A percentile compares a stretch with the other conserved stretches of the same genome.
These are phyloP conservation scores for Pristionchus mayeri DNA, from an alignment of 2,888 invertebrate genomes.

Conservation along the genomic window DNA sequence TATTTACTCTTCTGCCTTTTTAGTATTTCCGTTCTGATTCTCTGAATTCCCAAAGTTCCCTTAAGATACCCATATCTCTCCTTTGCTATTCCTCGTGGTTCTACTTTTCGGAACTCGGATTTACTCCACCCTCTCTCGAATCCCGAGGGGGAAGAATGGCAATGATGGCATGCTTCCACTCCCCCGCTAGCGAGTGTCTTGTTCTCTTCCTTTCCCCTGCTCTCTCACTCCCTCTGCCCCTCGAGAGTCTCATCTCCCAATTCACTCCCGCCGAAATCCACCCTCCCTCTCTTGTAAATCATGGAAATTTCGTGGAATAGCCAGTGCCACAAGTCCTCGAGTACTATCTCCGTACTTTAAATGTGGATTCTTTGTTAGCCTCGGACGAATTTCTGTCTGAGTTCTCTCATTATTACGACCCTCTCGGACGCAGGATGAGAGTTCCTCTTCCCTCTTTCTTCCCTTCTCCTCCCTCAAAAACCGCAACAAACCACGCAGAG, in stretches of 20 bases:
- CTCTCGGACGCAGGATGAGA: too few relatives aligned
- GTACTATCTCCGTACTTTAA: too few relatives aligned
- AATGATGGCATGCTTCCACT: conserved; percentile 13
- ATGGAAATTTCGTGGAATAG: too few relatives aligned
- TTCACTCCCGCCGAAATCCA: background rate
- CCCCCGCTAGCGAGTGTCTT: background rate
- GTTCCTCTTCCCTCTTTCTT: too few relatives aligned
- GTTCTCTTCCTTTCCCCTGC: background rate
- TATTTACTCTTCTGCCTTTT: background rate
- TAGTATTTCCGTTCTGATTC: too few relatives aligned
- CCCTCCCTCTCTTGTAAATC: conserved; percentile 5
- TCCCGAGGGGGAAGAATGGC: conserved; percentile 6
- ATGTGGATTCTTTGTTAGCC: too few relatives aligned
- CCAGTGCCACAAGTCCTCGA: too few relatives aligned
- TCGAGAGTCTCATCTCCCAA: too few relatives aligned
- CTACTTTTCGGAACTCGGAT: too few relatives aligned
- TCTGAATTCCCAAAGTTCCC: background rate
- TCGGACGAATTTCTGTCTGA: too few relatives aligned
- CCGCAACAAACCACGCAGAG: background rate
- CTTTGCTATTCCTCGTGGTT: background rate
- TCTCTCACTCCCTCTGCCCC: background rate
- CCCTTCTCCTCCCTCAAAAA: background rate
- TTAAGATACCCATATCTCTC: background rate
- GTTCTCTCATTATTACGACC: too few relatives aligned
- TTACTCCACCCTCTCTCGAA: background rate